Evolutionary conservation across 1,140 invertebrate genomes (phyloP), one percentile per base, ranked within the genome.

Genomic region (Drosophila yakuba): DNA sequence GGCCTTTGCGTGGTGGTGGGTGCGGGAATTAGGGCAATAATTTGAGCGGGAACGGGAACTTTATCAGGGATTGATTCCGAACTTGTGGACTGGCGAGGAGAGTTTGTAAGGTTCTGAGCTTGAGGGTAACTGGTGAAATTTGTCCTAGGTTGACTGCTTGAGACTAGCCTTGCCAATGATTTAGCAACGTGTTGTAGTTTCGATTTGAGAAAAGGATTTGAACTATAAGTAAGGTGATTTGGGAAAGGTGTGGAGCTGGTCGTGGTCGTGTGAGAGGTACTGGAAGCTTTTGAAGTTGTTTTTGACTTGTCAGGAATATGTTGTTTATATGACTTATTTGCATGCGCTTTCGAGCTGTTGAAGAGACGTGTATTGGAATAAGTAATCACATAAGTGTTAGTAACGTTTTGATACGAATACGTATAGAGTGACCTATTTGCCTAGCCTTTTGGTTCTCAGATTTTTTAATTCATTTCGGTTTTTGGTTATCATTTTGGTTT

Each of bases 321-420:
- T 77, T 78, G 81, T 63, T 83, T 91, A 74, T 72, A 61, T 66
- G 48, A 62, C 81, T 85, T 85, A 66, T 78, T 91, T 78, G 76
- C 90, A 90, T 90, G 86, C 86, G 83, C 45, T 90, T 89, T 91
- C 58, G 90, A 91, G 91, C 90, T 91, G 90, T 91, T 80, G 90
- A 90, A 91, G 90, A 91, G 72, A 89, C 75, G 80, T 80, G 85
- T 89, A 78, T 80, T 74, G 73, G 36, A 64, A 79, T 73, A 74
- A 73, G 81, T 63, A 79, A 88, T 83, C 50, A 71, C 60, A 80
- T 76, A 73, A 77, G 51, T 82, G 84, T 91, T 91, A 91, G 90
- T 91, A 88, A 45, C 73, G 68, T 64, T 61, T 41, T n/a, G 78
- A 55, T 20, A 20, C 20, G 20, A 23, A 28, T 52, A 32, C 32